phyloP scores from a whole-genome alignment of 2,888 invertebrate genomes.

The Muschampia plurimacula region DNA sequence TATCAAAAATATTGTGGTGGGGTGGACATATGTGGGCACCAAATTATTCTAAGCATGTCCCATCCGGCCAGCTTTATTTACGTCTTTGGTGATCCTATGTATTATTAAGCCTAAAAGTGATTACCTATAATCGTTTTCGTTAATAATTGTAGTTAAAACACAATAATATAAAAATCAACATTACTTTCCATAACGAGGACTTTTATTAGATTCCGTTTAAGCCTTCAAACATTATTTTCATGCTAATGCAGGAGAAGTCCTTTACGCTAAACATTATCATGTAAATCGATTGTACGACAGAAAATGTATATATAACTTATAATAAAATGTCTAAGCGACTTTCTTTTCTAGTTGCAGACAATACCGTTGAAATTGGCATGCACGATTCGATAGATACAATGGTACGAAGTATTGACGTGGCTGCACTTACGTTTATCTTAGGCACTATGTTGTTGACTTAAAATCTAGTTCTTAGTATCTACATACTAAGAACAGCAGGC shows the following conservation, averaged over 20 bases:
- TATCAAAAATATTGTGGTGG: too few relatives aligned
- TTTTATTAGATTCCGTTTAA: not conserved
- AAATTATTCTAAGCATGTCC: too few relatives aligned
- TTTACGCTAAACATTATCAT: conserved; percentile 20
- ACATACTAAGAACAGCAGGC: conserved; percentile 4
- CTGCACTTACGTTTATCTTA: conserved; percentile 16
- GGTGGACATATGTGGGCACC: too few relatives aligned
- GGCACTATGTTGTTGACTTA: conserved; percentile 26
- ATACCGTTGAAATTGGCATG: conserved; percentile 18
- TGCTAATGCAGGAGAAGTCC: conserved; percentile 3
- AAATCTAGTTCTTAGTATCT: not conserved
- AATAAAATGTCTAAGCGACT: conserved; percentile 1
- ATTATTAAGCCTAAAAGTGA: too few relatives aligned
- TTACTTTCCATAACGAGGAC: not conserved
- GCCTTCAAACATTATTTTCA: not conserved
- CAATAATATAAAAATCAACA: too few relatives aligned
- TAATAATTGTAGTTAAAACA: too few relatives aligned
- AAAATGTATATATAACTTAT: conserved; percentile 14
- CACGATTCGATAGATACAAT: not conserved
- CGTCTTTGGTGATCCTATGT: too few relatives aligned
- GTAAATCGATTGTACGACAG: conserved; percentile 16
- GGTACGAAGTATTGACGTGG: conserved; percentile 17
- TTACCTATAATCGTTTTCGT: too few relatives aligned
- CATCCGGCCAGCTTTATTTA: too few relatives aligned
- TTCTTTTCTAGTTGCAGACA: conserved; percentile 20